phyloP scores from a whole-genome alignment of 2,113 vertebrate genomes.

The Brienomyrus longianalis region DNA sequence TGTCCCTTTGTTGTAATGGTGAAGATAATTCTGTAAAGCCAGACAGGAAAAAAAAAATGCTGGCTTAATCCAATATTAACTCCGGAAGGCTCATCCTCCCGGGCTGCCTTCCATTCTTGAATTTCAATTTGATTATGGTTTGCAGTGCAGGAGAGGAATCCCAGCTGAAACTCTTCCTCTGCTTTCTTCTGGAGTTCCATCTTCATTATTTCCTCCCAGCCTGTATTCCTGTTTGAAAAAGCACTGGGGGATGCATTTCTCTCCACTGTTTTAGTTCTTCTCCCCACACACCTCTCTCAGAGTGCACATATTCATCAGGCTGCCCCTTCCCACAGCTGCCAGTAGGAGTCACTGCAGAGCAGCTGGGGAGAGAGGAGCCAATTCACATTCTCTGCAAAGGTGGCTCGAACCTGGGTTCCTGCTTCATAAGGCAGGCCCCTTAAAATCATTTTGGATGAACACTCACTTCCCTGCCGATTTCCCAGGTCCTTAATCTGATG shows the following conservation, averaged over 20 bases:
- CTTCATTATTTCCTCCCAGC: not conserved
- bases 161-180: not conserved
- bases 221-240: not conserved
- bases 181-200: not conserved
- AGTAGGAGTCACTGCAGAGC: not conserved
- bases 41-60: not conserved
- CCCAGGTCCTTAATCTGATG: conserved; percentile 42
- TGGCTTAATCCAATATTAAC: not conserved
- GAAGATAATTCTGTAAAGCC: not conserved
- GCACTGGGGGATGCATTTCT: not conserved
- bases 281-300: not conserved
- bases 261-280: not conserved
- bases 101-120: not conserved
- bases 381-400: not conserved
- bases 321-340: not conserved
- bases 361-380: not conserved
- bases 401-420: not conserved
- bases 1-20: not conserved
- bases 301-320: not conserved
- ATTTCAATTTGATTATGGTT: not conserved
- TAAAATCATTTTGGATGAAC: conserved; percentile 29
- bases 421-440: not conserved
- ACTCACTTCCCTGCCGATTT: conserved; percentile 25
- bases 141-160: not conserved
- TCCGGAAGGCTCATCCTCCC: not conserved